phyloP scores from a whole-genome alignment of 2,888 invertebrate genomes.

The Steinernema hermaphroditum region DNA sequence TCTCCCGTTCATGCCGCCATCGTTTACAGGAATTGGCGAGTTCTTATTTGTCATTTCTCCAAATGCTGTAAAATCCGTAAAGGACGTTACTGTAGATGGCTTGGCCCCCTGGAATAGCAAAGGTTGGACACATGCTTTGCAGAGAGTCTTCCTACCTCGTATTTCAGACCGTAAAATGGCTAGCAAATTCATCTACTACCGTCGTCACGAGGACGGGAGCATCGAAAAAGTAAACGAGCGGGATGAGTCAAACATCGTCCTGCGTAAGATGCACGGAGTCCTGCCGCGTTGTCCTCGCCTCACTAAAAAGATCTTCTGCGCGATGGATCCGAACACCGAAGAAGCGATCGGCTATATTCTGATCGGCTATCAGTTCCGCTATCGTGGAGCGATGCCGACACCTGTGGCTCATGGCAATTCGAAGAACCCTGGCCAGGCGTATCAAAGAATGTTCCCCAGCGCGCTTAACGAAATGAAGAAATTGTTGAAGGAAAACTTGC shows the following conservation, averaged over 20 bases:
- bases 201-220: not conserved
- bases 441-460: conserved; percentile 6
- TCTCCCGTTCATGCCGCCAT: conserved; percentile 11
- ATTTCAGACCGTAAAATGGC: conserved; percentile 18
- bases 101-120: conserved; percentile 22
- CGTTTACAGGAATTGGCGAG: conserved; percentile 11
- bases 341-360: conserved; percentile 10
- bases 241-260: not conserved
- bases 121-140: not conserved
- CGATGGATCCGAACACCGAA: conserved; percentile 2
- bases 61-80: not conserved
- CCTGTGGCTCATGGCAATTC: conserved; percentile 20
- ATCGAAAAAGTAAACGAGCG: not conserved
- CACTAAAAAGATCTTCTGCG: conserved; percentile 21
- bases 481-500: not conserved
- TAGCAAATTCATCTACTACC: conserved; percentile 20
- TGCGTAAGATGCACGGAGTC: conserved; percentile 11
- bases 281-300: conserved; percentile 14
- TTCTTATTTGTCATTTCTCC: conserved; percentile 14
- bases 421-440: not conserved
- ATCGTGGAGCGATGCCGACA: conserved; percentile 17
- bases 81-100: conserved; percentile 18
- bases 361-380: conserved; percentile 9
- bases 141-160: not conserved
- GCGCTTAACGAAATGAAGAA: conserved; percentile 8